A percentile compares a stretch with the other conserved stretches of the same genome.
These are phyloP conservation scores for Phymastichus coffea DNA, from an alignment of 1,140 invertebrate species.

Conservation along the genomic window DNA sequence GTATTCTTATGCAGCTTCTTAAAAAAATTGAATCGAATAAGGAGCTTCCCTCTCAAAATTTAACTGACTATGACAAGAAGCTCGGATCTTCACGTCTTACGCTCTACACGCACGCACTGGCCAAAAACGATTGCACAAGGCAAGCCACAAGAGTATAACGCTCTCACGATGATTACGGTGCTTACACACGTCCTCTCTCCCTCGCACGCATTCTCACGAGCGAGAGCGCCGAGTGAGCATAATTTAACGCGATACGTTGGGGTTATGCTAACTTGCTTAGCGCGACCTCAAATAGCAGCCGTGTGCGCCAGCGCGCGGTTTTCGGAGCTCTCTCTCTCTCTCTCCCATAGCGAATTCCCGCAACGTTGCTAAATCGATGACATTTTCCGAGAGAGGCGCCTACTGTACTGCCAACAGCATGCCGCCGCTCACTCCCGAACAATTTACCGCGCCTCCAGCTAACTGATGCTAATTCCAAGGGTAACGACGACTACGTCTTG, in stretches of 20 bases:
- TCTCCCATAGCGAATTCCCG: constrained; percentile 36
- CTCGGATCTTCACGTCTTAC: no score
- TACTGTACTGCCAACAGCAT: no score
- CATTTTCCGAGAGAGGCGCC: constrained; percentile 35
- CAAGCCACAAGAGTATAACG: no score
- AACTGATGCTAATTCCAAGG: constrained; percentile 24
- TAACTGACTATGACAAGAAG: no score
- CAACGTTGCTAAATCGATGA: constrained; percentile 44
- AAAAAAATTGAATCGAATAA: no score
- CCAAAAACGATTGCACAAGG: no score
- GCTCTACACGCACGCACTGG: no score
- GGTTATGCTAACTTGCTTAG: constrained; percentile 58
- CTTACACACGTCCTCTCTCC: no score
- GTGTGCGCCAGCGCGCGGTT: constrained; percentile 30
- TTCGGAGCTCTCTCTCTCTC: not conserved
- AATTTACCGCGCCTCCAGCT: constrained; percentile 24
- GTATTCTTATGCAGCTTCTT: no score
- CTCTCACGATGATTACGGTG: no score
- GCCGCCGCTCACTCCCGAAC: constrained; percentile 7
- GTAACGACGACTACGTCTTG: no score
- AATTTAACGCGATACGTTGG: constrained; percentile 58
- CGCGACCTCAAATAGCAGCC: constrained; percentile 54
- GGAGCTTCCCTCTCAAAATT: no score
- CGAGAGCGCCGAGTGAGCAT: constrained; percentile 46
- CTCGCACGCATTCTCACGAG: constrained; percentile 22